phyloP scores from a whole-genome alignment of 2,888 invertebrate species.

The Callimorpha dominula region DNA sequence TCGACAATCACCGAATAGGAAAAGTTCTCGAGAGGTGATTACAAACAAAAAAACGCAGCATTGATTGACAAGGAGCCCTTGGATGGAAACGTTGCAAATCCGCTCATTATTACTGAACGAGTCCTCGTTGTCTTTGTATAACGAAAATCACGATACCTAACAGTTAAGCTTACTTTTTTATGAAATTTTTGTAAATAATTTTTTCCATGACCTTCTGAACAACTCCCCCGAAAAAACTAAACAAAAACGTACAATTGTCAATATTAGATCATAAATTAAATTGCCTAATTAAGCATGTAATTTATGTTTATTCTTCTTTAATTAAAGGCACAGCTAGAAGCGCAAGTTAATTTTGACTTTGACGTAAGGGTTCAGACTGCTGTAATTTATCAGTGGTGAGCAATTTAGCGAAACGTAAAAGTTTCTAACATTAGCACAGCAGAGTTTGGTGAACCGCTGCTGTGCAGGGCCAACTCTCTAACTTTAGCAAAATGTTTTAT shows the following conservation, averaged over 20 bases:
- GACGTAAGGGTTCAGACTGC: slow-evolving; percentile 45
- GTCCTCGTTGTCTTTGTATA: not conserved
- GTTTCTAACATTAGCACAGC: slow-evolving; percentile 33
- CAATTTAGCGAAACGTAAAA: slow-evolving; percentile 46
- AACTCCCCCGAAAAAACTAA: no score
- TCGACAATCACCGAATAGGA: not conserved
- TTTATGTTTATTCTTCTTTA: slow-evolving; percentile 43
- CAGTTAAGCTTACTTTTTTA: not conserved
- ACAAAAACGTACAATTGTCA: not conserved
- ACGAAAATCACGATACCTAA: not conserved
- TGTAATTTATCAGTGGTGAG: slow-evolving; percentile 54
- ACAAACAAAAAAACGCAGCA: not conserved
- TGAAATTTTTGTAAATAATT: no score
- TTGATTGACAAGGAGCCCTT: not conserved
- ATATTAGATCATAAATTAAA: not conserved
- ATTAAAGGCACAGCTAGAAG: slow-evolving; percentile 48
- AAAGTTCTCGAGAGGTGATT: not conserved
- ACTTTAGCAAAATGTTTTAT: slow-evolving; percentile 28
- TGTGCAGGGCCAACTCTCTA: slow-evolving; percentile 4
- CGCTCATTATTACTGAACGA: not conserved
- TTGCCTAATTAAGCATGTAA: slow-evolving; percentile 21
- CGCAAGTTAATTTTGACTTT: slow-evolving; percentile 48
- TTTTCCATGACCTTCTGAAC: no score
- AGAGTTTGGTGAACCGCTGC: slow-evolving; percentile 10
- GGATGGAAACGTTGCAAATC: not conserved